Conservation (phyloP, 2,888 invertebrate species). For the Clistopyga incitator region DNA sequence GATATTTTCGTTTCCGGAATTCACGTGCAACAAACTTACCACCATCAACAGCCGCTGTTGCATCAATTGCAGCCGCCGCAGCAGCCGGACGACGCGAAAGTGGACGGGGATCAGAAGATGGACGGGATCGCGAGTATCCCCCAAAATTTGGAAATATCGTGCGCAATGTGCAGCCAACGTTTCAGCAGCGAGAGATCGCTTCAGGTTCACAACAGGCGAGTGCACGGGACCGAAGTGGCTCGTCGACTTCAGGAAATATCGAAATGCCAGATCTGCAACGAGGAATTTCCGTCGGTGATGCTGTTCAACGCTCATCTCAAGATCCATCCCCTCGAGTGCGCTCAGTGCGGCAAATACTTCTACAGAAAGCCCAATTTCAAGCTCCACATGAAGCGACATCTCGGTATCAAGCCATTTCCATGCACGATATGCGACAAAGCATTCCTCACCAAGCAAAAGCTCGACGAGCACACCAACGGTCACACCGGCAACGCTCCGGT, state of each 20-base stretch:
- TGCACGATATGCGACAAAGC: slow-evolving; percentile 93
- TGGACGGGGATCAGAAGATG: slow-evolving; percentile 76
- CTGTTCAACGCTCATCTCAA: slow-evolving; percentile 91
- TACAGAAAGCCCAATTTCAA: slow-evolving; percentile 90
- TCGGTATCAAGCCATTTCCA: slow-evolving; percentile 90
- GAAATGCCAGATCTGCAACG: slow-evolving; percentile 88
- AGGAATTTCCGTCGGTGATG: slow-evolving; percentile 89
- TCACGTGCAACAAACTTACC: slow-evolving; percentile 77
- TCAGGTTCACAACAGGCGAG: slow-evolving; percentile 80
- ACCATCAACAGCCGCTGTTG: slow-evolving; percentile 77
- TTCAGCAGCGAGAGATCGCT: slow-evolving; percentile 81
- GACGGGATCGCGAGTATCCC: slow-evolving; percentile 75
- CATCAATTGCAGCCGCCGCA: slow-evolving; percentile 81
- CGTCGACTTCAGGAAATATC: slow-evolving; percentile 82
- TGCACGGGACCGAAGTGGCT: slow-evolving; percentile 78
- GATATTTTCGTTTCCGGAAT: slow-evolving; percentile 79
- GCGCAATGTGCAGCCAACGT: slow-evolving; percentile 80
- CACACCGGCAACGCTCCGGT: slow-evolving; percentile 93
- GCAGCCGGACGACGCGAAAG: slow-evolving; percentile 75
- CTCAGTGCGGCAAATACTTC: slow-evolving; percentile 93
- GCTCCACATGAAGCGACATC: slow-evolving; percentile 92
- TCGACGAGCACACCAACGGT: slow-evolving; percentile 92
- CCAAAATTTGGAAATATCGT: slow-evolving; percentile 77
- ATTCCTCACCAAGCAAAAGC: slow-evolving; percentile 92
- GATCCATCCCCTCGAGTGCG: slow-evolving; percentile 93